Conservation (phyloP, 2,888 invertebrate species). For the Petrolisthes cinctipes region DNA sequence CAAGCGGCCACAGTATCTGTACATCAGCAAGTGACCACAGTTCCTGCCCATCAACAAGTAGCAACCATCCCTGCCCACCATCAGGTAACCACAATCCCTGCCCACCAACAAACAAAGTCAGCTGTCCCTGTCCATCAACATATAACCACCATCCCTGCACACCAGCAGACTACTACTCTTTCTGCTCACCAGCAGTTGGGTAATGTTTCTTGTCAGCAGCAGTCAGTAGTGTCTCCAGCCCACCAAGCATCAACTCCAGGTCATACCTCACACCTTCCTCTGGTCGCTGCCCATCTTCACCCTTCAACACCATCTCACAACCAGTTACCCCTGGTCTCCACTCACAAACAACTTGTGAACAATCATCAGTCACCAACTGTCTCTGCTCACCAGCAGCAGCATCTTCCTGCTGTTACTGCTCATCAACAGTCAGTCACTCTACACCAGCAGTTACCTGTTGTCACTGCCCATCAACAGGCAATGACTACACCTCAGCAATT, state of each 20-base stretch:
- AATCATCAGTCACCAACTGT: slow-evolving; percentile 42
- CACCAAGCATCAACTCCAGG: slow-evolving; percentile 12
- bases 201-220: slow-evolving; percentile 23
- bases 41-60: slow-evolving; percentile 28
- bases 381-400: slow-evolving; percentile 44
- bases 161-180: slow-evolving; percentile 3
- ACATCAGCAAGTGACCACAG: slow-evolving; percentile 22
- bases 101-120: slow-evolving; percentile 6
- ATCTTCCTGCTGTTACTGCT: slow-evolving; percentile 31
- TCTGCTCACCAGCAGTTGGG: slow-evolving; percentile 23
- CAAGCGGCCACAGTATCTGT: slow-evolving; percentile 4
- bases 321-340: neutral
- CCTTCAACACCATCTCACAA: neutral
- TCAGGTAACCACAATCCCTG: neutral
- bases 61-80: slow-evolving; percentile 23
- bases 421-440: slow-evolving; percentile 42
- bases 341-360: slow-evolving; percentile 26
- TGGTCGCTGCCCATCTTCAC: slow-evolving; percentile 22
- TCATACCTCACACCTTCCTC: neutral
- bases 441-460: slow-evolving; percentile 50
- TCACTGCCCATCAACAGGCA: slow-evolving; percentile 46
- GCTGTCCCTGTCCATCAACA: slow-evolving; percentile 42
- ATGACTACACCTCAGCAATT: slow-evolving; percentile 30
- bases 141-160: slow-evolving; percentile 17
- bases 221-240: neutral